These are phyloP conservation scores for Romanomermis culicivorax DNA, from an alignment of 2,888 invertebrate species.

Conservation along the genomic window DNA sequence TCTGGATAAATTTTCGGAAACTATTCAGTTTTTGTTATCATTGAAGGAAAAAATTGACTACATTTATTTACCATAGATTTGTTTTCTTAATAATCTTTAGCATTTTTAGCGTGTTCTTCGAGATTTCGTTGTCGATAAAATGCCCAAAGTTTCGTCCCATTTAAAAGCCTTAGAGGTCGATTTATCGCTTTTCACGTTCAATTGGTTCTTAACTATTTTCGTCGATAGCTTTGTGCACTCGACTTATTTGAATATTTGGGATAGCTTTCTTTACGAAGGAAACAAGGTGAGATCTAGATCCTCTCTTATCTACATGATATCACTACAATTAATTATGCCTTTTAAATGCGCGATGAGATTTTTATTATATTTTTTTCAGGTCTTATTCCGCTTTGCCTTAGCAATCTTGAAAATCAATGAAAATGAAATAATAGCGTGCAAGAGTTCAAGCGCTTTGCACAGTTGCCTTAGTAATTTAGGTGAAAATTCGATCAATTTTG, in stretches of 20 bases:
- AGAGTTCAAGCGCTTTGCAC: constrained; percentile 19
- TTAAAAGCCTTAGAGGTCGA: constrained; percentile 33
- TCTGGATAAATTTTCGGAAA: no score
- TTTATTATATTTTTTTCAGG: no score
- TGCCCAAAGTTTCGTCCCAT: constrained; percentile 33
- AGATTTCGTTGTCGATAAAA: constrained; percentile 36
- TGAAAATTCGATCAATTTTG: constrained; percentile 33
- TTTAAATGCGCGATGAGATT: neutral
- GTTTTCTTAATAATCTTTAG: neutral
- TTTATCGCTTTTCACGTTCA: constrained; percentile 36
- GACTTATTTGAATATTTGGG: constrained; percentile 37
- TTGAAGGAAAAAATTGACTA: no score
- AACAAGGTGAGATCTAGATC: constrained; percentile 37
- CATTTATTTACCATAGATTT: neutral
- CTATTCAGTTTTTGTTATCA: no score
- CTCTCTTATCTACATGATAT: no score
- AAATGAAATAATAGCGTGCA: constrained; percentile 32
- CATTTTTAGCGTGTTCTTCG: constrained; percentile 33
- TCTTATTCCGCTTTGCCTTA: constrained; percentile 37
- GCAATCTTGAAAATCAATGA: constrained; percentile 36
- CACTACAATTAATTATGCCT: neutral
- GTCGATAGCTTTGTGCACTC: constrained; percentile 36
- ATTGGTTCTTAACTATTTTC: constrained; percentile 39
- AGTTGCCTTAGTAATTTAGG: constrained; percentile 33
- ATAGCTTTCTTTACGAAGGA: constrained; percentile 38